Percentiles rank a stretch among this genome's conserved stretches.
These are phyloP conservation scores for Pardalotus punctatus DNA, from an alignment of 2,113 vertebrate genomes.

Conservation along the genomic window DNA sequence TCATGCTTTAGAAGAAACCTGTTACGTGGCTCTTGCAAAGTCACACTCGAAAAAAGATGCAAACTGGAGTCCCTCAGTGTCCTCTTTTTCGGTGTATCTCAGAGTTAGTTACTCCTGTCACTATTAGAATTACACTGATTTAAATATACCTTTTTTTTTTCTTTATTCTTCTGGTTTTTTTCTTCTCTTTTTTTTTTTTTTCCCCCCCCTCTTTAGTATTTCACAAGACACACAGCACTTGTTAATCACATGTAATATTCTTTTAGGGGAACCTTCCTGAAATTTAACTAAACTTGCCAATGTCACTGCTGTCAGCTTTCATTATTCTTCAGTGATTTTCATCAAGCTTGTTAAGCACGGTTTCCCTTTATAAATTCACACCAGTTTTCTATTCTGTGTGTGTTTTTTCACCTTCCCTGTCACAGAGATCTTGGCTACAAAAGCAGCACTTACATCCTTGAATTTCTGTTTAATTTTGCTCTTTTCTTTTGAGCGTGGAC, in stretches of 20 bases:
- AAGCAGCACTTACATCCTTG: background rate
- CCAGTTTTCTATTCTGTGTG: background rate
- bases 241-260: background rate
- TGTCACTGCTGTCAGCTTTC: background rate
- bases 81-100: background rate
- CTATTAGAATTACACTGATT: background rate
- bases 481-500: background rate
- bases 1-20: background rate
- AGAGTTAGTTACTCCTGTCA: background rate
- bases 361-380: background rate
- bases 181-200: background rate
- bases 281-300: background rate
- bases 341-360: background rate
- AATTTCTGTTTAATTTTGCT: background rate
- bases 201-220: background rate
- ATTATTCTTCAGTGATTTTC: background rate
- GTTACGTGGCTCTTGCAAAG: background rate
- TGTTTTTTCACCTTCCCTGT: background rate
- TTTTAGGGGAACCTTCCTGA: background rate
- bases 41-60: background rate
- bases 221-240: background rate
- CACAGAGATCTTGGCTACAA: background rate
- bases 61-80: background rate
- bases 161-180: background rate
- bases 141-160: accelerated